Base-by-base conservation (phyloP, 1,140 invertebrate genomes). In the Sycophila sp. region DNA sequence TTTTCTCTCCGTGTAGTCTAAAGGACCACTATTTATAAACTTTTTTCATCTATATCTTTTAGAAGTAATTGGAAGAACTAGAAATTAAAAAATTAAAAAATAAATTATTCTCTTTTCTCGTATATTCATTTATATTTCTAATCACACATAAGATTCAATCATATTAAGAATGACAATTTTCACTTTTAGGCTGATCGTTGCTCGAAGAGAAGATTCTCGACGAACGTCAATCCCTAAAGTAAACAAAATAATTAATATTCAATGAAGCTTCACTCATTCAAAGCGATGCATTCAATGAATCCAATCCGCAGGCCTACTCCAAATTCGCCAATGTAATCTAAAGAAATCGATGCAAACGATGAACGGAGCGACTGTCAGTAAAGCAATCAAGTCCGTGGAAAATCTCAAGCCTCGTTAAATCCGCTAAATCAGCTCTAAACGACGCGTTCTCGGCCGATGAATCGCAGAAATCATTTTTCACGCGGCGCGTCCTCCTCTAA, bases 401-500 rank as follows among this genome's bases (percentile, higher is more conserved):
- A 58, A 7, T 15, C 10, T 17, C 7, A 22, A 55, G 32, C 42
- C 19, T 40, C 34, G 13, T 45, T 34, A 58, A 45, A 58, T 47
- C 17, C 17, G 53, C 38, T 47, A 58, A 67, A 58, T 67, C 38
- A 36, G 2, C 19, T 17, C 26, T 24, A 58, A 67, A 34, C n/a
- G 38, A 45, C 22, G 30, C 11, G 15, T 26, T 28, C 13, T 49
- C 30, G 17, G 15, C n/a, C 26, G 47, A 47, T 62, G 59, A 62
- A 19, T 47, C 58, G 58, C 24, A 11, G n/a, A 40, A 64, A 64
- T 38, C 4, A 28, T 26, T 55, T 64, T 64, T 51, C 62, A 34
- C 6, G 15, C 26, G 11, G 8, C n/a, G 5, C 19, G 19, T 15
- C 3, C 13, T 45, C 59, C 13, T 64, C 22, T 51, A 51, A 64